Conservation (phyloP, 2,797 vertebrate genomes). For the Thripadectes ignobilis region DNA sequence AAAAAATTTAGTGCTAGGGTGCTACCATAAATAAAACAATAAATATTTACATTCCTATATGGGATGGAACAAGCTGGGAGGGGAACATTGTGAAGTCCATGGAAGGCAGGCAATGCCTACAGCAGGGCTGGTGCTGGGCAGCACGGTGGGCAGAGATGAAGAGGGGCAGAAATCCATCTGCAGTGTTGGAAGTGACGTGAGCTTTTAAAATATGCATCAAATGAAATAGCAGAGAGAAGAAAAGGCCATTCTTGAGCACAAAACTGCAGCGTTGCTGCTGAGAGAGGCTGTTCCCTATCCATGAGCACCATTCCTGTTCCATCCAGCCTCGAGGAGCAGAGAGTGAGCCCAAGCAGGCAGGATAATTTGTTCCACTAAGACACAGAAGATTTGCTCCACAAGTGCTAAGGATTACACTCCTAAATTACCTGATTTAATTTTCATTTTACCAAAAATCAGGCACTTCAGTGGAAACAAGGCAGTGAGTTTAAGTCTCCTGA, state of each 20-base stretch:
- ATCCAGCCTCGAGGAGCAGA: neutral
- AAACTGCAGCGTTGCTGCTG: neutral
- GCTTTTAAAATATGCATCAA: slow-evolving; percentile 47
- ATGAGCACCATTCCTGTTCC: slow-evolving; percentile 4
- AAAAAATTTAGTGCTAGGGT: neutral
- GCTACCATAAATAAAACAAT: neutral
- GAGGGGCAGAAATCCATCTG: neutral
- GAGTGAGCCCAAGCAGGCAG: neutral
- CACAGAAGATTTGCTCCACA: neutral
- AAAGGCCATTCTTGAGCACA: neutral
- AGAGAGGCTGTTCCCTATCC: neutral
- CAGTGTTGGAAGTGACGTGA: neutral
- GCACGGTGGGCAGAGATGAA: neutral
- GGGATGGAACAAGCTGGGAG: neutral
- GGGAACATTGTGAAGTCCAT: neutral
- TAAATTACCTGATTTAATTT: neutral
- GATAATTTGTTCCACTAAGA: neutral
- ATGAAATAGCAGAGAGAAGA: neutral
- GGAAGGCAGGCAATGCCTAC: neutral
- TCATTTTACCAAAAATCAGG: neutral
- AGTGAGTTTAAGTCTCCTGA: neutral
- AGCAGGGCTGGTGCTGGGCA: neutral
- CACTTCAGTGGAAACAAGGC: neutral
- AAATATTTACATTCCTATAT: neutral
- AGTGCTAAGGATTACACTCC: neutral